Base-by-base conservation (phyloP, 2,888 invertebrate species). In the Heteromurus nitidus region DNA sequence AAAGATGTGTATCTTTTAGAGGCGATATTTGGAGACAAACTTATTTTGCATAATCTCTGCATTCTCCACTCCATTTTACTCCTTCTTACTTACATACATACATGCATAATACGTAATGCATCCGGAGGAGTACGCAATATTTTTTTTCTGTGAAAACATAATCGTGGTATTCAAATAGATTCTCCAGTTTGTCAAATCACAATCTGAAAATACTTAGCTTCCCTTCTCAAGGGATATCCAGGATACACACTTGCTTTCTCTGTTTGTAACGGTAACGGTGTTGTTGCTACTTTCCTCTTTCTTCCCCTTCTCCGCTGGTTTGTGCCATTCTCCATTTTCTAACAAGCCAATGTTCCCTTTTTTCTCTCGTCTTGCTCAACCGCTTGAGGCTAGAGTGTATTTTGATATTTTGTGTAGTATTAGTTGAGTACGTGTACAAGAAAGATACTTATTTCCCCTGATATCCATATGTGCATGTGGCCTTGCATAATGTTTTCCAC, bases 21-120 rank as follows among this genome's bases (percentile, higher is more conserved):
- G 26, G 30, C 16, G 55, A 62, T 30, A 62, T 62, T 20, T 20
- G 31, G 62, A 62, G n/a, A 31, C 30, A 30, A 31, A 30, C 31
- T 31, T 62, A 31, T 5, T 62, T 62, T 62, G 62, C 62, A 62
- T 62, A 62, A 62, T 62, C 62, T 62, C 62, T 62, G 5, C 31
- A 44, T 44, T 44, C 13, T 44, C 44, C 11, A 9, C 11, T 44
- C 3, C 44, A 9, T 30, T 18, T 24, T 50, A 13, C 50, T n/a
- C n/a, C 36, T 36, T 36, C 36, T 36, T 36, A 5, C 36, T 13
- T 36, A 9, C 36, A 18, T 50, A 5, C 5, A 36, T 36, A 13
- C 13, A 36, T 36, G 36, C 36, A 36, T 36, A 36, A 36, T 36
- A 36, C 13, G 47, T 3, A 47, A n/a, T n/a, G n/a, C 11, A 47